Conservation (phyloP, 2,113 vertebrate species). For the Mastomys natalensis region DNA sequence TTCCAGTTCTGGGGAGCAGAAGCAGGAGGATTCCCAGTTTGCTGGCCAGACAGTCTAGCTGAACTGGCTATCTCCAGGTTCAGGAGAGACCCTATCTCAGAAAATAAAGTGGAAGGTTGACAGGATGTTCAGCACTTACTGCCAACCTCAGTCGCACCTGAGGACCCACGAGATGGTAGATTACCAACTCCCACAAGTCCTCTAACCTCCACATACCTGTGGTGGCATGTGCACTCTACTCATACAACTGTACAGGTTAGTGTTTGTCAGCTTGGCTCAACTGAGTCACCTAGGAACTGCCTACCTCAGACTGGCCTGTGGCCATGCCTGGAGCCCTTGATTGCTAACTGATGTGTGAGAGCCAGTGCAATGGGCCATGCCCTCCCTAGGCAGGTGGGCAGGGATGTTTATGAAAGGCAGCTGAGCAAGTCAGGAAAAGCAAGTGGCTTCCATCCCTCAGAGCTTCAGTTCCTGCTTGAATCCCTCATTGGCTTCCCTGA, state of each 20-base stretch:
- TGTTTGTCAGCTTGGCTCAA: neutral
- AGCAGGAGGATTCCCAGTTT: neutral
- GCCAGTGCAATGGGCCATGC: neutral
- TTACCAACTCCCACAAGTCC: neutral
- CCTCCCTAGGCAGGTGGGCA: neutral
- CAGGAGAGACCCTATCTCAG: neutral
- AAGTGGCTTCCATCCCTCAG: neutral
- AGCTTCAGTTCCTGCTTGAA: neutral
- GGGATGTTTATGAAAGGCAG: neutral
- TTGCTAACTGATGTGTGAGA: neutral
- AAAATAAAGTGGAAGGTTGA: neutral
- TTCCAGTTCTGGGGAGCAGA: neutral
- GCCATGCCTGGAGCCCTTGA: neutral
- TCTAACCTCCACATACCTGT: no score
- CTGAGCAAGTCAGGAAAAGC: neutral
- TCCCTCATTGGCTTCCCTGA: neutral
- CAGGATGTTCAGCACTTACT: neutral
- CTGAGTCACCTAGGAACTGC: neutral
- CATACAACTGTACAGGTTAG: no score
- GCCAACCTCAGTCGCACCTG: no score
- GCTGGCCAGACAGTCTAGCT: neutral
- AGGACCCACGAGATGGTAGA: neutral
- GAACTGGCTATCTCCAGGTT: neutral
- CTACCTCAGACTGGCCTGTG: neutral
- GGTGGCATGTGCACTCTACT: neutral